Percentiles rank a stretch among this genome's conserved stretches.
These are phyloP conservation scores for Speoplatyrhinus poulsoni DNA, from an alignment of 2,113 vertebrate genomes.

Conservation along the genomic window DNA sequence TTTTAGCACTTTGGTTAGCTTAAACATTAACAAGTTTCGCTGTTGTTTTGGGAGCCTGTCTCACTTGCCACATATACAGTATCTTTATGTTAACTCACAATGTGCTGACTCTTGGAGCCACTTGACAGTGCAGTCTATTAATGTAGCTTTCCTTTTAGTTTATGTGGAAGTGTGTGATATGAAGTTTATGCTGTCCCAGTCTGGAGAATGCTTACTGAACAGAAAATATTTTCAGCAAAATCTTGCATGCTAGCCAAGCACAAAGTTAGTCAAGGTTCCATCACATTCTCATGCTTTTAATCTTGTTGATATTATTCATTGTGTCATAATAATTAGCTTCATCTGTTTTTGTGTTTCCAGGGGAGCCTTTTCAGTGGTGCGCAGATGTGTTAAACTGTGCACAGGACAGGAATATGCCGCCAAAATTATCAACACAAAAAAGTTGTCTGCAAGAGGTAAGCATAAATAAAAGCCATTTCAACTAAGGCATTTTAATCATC, in stretches of 20 bases:
- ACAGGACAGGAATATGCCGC: constrained; percentile 94
- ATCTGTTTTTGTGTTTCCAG: constrained; percentile 65
- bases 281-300: background rate
- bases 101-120: constrained; percentile 47
- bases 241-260: no score
- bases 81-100: constrained; percentile 19
- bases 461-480: background rate
- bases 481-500: no score
- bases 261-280: background rate
- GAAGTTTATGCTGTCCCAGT: background rate
- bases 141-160: constrained; percentile 13
- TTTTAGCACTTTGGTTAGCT: background rate
- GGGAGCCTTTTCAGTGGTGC: constrained; percentile 95
- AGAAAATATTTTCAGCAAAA: constrained; percentile 15
- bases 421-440: constrained; percentile 99
- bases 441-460: constrained; percentile 94
- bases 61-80: background rate
- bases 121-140: constrained; percentile 24
- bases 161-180: constrained; percentile 6
- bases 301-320: background rate
- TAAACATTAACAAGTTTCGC: background rate
- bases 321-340: background rate
- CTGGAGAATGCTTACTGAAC: constrained; percentile 22
- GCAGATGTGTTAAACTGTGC: constrained; percentile 94
- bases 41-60: background rate